Conservation (phyloP, 2,888 invertebrate genomes). For the Poecilobothrus nobilitatus region DNA sequence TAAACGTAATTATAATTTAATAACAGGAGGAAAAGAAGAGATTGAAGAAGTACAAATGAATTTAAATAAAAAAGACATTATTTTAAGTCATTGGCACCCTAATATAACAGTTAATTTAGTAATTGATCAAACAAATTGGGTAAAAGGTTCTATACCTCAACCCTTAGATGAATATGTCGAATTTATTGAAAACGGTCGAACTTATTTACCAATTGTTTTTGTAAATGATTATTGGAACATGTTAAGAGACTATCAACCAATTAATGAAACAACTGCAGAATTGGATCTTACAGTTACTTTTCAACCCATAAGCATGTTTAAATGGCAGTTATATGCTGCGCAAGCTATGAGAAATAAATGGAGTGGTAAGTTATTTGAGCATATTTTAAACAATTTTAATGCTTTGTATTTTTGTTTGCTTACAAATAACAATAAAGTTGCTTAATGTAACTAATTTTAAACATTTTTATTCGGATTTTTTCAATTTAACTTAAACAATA, state of each 20-base stretch:
- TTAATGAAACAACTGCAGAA: conserved; percentile 74
- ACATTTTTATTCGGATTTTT: too few species aligned
- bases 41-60: conserved; percentile 23
- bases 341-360: conserved; percentile 89
- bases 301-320: conserved; percentile 90
- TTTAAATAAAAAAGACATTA: conserved; percentile 71
- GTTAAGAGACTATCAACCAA: conserved; percentile 83
- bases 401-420: too few species aligned
- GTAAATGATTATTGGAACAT: conserved; percentile 99
- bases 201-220: conserved; percentile 89
- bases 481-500: too few species aligned
- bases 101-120: conserved; percentile 94
- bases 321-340: conserved; percentile 97
- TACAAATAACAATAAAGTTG: too few species aligned
- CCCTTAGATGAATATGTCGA: conserved; percentile 88
- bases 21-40: conserved; percentile 62
- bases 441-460: too few species aligned
- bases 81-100: conserved; percentile 98
- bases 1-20: conserved; percentile 81
- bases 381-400: too few species aligned
- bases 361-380: conserved; percentile 30
- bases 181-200: conserved; percentile 74
- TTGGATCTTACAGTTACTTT: conserved; percentile 64
- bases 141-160: conserved; percentile 78
- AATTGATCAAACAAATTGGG: conserved; percentile 93